Evolutionary conservation across 2,888 invertebrate genomes (phyloP), one percentile per base, ranked within the genome.

Genomic region (Micoletzkya japonica): DNA sequence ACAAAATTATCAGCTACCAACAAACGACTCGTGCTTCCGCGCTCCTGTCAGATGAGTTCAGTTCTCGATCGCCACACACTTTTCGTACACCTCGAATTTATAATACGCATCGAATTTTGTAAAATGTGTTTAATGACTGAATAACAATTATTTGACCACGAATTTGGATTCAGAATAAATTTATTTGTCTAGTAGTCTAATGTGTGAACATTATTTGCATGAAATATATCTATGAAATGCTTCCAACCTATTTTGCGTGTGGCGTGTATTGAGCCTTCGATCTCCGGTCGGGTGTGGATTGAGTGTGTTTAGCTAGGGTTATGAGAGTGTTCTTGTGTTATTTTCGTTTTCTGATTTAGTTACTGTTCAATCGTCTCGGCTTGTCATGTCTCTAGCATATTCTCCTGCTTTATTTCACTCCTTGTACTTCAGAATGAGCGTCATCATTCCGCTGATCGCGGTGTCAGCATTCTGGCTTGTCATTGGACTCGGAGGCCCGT

Each of bases 391-490:
- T 36, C 1, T 36, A 26, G 26, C 1, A 2, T 59, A 1, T 24
- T 24, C 26, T 59, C 10, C 34, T 39, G 59, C 4, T 44, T 20
- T 10, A 44, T 44, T 44, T 20, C 44, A 20, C 10, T n/a, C n/a
- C n/a, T 44, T 54, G 17, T 7, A 54, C 20, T 54, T 54, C 20
- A 54, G 54, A 20, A 83, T 85, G 84, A 80, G 83, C 69, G 77
- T 83, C 36, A 74, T 81, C 70, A 80, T 85, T 72, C 85, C 86
- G 61, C 76, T 86, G 54, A 78, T 86, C 20, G 79, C 84, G 10
- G 85, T 86, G 6, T 82, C 85, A 30, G 81, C 84, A 32, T 85
- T 85, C 73, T 85, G 85, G 85, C 76, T 77, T 10, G 73, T 84
- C 56, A 76, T 85, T 71, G 85, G 85, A 67, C 78, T 81, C 64